phyloP scores from a whole-genome alignment of 2,888 invertebrate species.

The Yponomeuta malinellus region DNA sequence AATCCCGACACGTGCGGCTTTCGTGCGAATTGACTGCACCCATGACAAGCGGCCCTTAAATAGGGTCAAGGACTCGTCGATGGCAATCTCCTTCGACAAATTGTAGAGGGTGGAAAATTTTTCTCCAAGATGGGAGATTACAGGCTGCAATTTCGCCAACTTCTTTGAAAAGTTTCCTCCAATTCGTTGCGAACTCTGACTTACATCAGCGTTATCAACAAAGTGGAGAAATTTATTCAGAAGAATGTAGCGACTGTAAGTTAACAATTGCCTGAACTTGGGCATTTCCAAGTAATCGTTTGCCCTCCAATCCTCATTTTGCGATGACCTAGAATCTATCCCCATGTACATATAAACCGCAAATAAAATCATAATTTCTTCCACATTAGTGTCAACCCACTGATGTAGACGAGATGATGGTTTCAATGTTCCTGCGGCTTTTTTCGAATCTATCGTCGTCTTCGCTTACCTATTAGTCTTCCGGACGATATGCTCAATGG shows the following conservation, averaged over 20 bases:
- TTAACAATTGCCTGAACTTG: constrained; percentile 21
- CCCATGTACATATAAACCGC: constrained; percentile 26
- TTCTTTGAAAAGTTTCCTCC: constrained; percentile 20
- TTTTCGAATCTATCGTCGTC: constrained; percentile 22
- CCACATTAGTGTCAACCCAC: constrained; percentile 23
- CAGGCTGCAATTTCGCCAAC: constrained; percentile 16
- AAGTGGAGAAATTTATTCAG: constrained; percentile 25
- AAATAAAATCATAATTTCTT: constrained; percentile 24
- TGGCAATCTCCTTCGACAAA: constrained; percentile 16
- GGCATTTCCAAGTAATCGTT: constrained; percentile 19
- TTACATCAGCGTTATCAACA: constrained; percentile 19
- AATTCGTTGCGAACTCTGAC: constrained; percentile 12
- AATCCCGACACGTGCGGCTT: constrained; percentile 24
- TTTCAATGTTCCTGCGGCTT: constrained; percentile 16
- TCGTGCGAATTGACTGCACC: constrained; percentile 23
- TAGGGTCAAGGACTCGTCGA: constrained; percentile 28
- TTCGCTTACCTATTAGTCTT: constrained; percentile 28
- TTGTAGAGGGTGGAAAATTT: background rate
- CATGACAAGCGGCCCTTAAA: constrained; percentile 25
- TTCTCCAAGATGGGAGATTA: constrained; percentile 2
- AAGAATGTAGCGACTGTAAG: constrained; percentile 22
- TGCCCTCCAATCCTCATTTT: constrained; percentile 23
- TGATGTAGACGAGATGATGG: constrained; percentile 20
- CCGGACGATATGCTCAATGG: constrained; percentile 24
- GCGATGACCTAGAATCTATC: constrained; percentile 19